These are phyloP conservation scores for Cairina moschata DNA, from an alignment of 2,113 vertebrate genomes.

Conservation along the genomic window DNA sequence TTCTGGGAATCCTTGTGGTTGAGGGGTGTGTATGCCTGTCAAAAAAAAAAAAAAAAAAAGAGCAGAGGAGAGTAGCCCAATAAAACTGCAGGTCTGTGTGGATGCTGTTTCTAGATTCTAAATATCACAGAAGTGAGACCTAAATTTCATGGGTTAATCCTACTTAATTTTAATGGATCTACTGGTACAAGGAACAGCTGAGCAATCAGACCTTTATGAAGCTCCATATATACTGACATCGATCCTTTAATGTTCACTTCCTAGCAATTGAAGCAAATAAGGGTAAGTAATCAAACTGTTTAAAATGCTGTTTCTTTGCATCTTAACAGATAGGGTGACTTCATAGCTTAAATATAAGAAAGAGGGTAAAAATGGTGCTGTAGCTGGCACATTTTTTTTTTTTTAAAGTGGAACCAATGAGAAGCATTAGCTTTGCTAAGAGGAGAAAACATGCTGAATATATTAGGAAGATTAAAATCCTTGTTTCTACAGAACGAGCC, in stretches of 20 bases:
- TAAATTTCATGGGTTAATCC: constrained; percentile 5
- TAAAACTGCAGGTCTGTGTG: not conserved
- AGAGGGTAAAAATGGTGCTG: not conserved
- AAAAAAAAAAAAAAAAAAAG: not conserved
- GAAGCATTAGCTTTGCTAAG: not conserved
- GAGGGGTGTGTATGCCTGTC: not conserved
- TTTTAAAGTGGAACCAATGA: not conserved
- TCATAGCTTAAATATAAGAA: not conserved
- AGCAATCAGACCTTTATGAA: constrained; percentile 23
- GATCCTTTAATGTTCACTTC: constrained; percentile 27
- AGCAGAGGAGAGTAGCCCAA: not conserved
- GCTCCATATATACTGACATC: not conserved
- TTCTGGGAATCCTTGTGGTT: not conserved
- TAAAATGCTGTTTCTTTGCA: constrained; percentile 16
- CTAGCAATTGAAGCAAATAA: not conserved
- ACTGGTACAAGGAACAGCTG: constrained; percentile 14
- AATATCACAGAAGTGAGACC: not conserved
- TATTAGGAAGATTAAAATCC: not conserved
- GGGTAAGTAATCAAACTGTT: not conserved
- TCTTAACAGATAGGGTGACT: not conserved
- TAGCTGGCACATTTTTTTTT: not conserved
- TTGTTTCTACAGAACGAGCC: not conserved
- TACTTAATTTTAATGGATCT: constrained; percentile 17
- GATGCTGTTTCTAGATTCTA: not conserved
- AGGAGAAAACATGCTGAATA: not conserved